phyloP scores from a whole-genome alignment of 2,797 vertebrate genomes.

The Phalloptychus januarius region DNA sequence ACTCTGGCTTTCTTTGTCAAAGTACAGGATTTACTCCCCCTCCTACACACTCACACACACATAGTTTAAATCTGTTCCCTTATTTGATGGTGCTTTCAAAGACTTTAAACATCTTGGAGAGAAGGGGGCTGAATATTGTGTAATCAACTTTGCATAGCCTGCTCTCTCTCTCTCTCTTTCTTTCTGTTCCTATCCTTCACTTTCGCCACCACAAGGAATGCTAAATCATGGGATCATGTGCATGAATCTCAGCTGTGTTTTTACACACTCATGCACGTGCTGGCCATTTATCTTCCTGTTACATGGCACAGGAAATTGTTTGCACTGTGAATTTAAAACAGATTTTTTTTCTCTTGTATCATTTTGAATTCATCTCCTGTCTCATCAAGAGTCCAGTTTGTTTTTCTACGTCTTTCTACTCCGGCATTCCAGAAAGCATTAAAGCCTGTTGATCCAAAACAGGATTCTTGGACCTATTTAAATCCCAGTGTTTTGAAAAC shows the following conservation, averaged over 20 bases:
- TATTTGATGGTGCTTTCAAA: conserved; percentile 17
- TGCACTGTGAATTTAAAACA: neutral
- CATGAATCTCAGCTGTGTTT: conserved; percentile 65
- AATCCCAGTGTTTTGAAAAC: neutral
- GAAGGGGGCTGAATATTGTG: conserved; percentile 32
- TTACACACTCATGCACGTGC: conserved; percentile 40
- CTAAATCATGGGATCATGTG: conserved; percentile 67
- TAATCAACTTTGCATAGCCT: conserved; percentile 42
- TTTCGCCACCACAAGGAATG: conserved; percentile 68
- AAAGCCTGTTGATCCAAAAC: conserved; percentile 1
- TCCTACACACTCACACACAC: neutral
- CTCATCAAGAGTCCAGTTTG: neutral
- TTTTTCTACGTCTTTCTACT: neutral
- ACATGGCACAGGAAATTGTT: neutral
- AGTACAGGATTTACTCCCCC: conserved; percentile 19
- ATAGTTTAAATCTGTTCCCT: conserved; percentile 13
- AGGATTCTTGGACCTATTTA: neutral
- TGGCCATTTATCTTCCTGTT: conserved; percentile 24
- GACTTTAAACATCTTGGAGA: conserved; percentile 10
- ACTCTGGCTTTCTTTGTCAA: conserved; percentile 19
- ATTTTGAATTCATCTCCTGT: neutral
- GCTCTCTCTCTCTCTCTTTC: conserved; percentile 4
- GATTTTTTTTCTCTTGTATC: conserved; percentile 1
- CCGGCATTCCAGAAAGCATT: conserved; percentile 1
- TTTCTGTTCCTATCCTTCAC: conserved; percentile 29